These are phyloP conservation scores for Agriopis marginaria DNA, from an alignment of 2,888 invertebrate species.

Conservation along the genomic window DNA sequence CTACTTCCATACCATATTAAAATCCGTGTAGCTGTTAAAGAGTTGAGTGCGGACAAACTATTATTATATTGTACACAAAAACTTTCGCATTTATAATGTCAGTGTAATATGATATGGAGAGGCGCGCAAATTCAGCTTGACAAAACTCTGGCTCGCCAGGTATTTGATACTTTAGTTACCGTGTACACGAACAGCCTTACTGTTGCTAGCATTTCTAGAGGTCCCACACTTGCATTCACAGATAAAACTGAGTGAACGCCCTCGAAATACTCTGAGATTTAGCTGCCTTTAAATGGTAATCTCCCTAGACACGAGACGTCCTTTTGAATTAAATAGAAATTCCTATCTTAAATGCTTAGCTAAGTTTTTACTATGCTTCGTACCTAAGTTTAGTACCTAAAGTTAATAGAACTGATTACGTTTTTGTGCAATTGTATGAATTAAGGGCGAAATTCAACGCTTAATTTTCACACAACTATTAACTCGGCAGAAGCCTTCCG, in stretches of 20 bases:
- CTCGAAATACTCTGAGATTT: slow-evolving; percentile 42
- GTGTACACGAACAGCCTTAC: slow-evolving; percentile 1
- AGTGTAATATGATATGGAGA: too few species aligned
- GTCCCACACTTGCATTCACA: slow-evolving; percentile 34
- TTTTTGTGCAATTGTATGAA: background rate
- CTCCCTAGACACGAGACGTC: slow-evolving; percentile 36
- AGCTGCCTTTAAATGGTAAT: slow-evolving; percentile 42
- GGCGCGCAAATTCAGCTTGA: background rate
- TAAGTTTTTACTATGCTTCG: background rate
- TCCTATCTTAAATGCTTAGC: slow-evolving; percentile 17
- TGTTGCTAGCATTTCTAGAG: slow-evolving; percentile 19
- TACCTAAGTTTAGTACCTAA: background rate
- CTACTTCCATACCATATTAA: too few species aligned
- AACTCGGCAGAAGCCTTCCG: too few species aligned
- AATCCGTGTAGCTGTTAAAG: too few species aligned
- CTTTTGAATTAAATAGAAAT: slow-evolving; percentile 39
- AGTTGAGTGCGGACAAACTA: too few species aligned
- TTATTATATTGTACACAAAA: too few species aligned
- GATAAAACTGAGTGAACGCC: slow-evolving; percentile 42
- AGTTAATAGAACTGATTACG: background rate
- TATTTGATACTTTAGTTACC: background rate
- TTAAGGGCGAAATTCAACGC: background rate
- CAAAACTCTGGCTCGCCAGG: background rate
- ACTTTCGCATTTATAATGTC: too few species aligned
- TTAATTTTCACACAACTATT: too few species aligned